Evolutionary conservation across 2,888 invertebrate genomes (phyloP), one percentile per base, ranked within the genome.

Genomic region (Leptopilina syphax): DNA sequence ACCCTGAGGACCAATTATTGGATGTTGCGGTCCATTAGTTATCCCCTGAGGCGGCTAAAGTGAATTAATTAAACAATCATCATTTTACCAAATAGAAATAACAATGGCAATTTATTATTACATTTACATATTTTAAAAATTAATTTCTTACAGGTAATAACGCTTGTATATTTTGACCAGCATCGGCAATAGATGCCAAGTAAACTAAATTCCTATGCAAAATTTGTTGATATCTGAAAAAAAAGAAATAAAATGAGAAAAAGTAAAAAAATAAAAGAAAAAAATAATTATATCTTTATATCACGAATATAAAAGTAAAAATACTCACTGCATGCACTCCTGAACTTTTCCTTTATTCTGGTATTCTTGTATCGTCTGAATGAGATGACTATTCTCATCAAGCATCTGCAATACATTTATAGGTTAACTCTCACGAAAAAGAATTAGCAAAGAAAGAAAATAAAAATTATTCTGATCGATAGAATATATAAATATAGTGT

Each of bases 311-410:
- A 70, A 65, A 63, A 77, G 24, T 80, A 12, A 66, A 76, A 63
- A 6, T 70, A 93, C 94, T 93, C 90, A 98, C 93, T 97, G 97
- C 91, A 97, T 95, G 90, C 97, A 97, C 93, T 99, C 98, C 92
- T 97, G 96, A 27, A 96, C 94, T 92, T 98, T 98, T 81, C 98
- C 99, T 93, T 98, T 98, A 85, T 95, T 96, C 93, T 99, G 99
- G 93, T 96, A 98, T 87, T 99, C 99, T 92, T 98, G 97, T 90
- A 99, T 98, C 9, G 98, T 97, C 93, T 98, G 98, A 88, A 99
- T 99, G 67, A 99, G 94, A 91, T 98, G 98, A 87, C 97, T 97
- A 92, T 99, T 99, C 93, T 99, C 99, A 93, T 99, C 99, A 82
- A 99, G 94, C 95, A 99, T 96, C 95, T 98, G n/a, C n/a, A 90